Evolutionary conservation across 2,888 invertebrate genomes (phyloP).

Genomic region (Hemithea aestivaria): DNA sequence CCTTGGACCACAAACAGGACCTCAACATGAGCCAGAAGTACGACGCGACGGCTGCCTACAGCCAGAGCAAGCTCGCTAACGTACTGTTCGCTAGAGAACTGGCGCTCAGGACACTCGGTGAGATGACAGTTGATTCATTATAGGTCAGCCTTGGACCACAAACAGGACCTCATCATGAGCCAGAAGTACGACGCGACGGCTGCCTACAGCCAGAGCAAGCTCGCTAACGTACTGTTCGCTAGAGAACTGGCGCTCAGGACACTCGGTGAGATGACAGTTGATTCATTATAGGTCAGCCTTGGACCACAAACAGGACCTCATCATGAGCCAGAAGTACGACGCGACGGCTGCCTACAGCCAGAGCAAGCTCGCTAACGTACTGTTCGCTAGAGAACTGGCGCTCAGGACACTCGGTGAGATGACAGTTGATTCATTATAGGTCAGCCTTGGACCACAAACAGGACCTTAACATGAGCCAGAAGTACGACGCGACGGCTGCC

Average conservation of each 20-base stretch:
- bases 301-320: slow-evolving; percentile 85
- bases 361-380: slow-evolving; percentile 88
- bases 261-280: slow-evolving; percentile 81
- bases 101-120: slow-evolving; percentile 81
- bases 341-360: slow-evolving; percentile 84
- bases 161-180: slow-evolving; percentile 84
- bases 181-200: slow-evolving; percentile 79
- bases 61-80: slow-evolving; percentile 90
- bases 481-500: slow-evolving; percentile 82
- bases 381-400: slow-evolving; percentile 86
- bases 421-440: too few relatives aligned
- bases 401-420: slow-evolving; percentile 80
- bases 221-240: slow-evolving; percentile 88
- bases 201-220: slow-evolving; percentile 89
- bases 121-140: too few relatives aligned
- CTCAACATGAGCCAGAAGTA: slow-evolving; percentile 83
- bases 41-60: slow-evolving; percentile 82
- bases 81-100: slow-evolving; percentile 86
- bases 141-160: too few relatives aligned
- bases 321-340: slow-evolving; percentile 81
- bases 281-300: too few relatives aligned
- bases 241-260: slow-evolving; percentile 82
- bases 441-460: too few relatives aligned
- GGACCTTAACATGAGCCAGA: slow-evolving; percentile 83
- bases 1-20: slow-evolving; percentile 84